Base-by-base conservation (phyloP, 2,113 vertebrate species). In the Paedocypris sp. region DNA sequence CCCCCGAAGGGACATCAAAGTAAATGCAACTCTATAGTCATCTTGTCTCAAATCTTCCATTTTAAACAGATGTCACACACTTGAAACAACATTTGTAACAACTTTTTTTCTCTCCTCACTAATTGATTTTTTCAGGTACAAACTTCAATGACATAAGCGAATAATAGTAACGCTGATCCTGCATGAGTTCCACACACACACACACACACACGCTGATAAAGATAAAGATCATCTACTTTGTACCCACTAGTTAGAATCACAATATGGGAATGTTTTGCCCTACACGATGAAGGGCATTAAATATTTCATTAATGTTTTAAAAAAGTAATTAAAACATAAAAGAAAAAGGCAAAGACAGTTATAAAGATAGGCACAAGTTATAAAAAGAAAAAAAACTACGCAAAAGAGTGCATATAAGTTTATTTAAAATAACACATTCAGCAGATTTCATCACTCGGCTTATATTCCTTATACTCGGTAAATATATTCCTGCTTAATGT, bases 271-370 rank as follows among this genome's bases (percentile, higher is more conserved):
- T 18, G 13, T 51, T 51, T n/a, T 51, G 48, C 48, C 48, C 18
- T n/a, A 31, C 48, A 51, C 28, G 29, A 20, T 9, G 48, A 51
- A 31, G 16, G 29, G 19, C 31, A 54, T 39, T 16, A 6, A 54
- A 38, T 36, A 32, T 54, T 54, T 38, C 36, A 54, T 54, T 38
- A 54, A 38, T 54, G 13, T 26, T 32, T n/a, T 52, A 23, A 52
- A 22, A 32, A 23, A 52, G n/a, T 12, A 52, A 54, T 54, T 53
- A 9, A 13, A 38, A 53, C 50, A 38, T 36, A 52, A 6, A 9
- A 53, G n/a, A 38, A 32, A 15, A 28, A 10, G 23, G 51, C 33
- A 26, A 5, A 39, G 13, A 16, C 36, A 18, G 35, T 15, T 38
- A 38, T 54, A 38, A 39, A 54, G 33, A 28, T n/a, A 41, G 9